Percentiles rank a stretch among this genome's conserved stretches.
These are phyloP conservation scores for Limonius californicus DNA, from an alignment of 1,140 invertebrate species.

Conservation along the genomic window DNA sequence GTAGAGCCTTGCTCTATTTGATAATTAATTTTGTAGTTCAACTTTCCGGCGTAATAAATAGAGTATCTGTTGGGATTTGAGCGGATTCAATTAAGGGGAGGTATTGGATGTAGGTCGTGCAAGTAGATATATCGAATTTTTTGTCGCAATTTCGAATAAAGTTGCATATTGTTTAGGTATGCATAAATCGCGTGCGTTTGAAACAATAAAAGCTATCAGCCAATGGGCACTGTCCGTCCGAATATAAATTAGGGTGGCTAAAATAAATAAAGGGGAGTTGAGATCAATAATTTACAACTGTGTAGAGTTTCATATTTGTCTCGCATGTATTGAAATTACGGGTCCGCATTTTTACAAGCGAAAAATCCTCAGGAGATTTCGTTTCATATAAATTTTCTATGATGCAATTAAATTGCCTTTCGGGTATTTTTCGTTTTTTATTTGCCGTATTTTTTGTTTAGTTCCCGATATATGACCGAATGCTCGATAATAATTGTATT, in stretches of 20 bases:
- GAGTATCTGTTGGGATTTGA: too few relatives aligned
- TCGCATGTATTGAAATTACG: slow-evolving; percentile 42
- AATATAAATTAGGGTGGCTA: slow-evolving; percentile 44
- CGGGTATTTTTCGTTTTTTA: slow-evolving; percentile 14
- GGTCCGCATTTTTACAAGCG: slow-evolving; percentile 41
- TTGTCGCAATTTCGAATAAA: not conserved
- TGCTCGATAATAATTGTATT: not conserved
- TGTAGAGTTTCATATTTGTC: slow-evolving; percentile 39
- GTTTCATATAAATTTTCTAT: slow-evolving; percentile 42
- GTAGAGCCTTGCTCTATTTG: too few relatives aligned
- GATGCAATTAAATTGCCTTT: slow-evolving; percentile 35
- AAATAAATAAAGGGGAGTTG: slow-evolving; percentile 44
- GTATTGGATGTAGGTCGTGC: too few relatives aligned
- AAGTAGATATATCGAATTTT: not conserved
- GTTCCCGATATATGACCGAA: not conserved
- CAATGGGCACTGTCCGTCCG: slow-evolving; percentile 30
- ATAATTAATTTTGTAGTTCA: too few relatives aligned
- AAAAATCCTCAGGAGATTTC: slow-evolving; percentile 39
- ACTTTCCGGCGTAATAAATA: too few relatives aligned
- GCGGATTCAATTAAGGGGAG: too few relatives aligned
- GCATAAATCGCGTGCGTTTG: slow-evolving; percentile 18
- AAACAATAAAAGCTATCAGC: slow-evolving; percentile 24
- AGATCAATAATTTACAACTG: slow-evolving; percentile 45
- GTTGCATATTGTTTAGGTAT: slow-evolving; percentile 8
- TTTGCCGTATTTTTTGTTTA: slow-evolving; percentile 11